Evolutionary conservation across 1,140 invertebrate genomes (phyloP), one percentile per base, ranked within the genome.

Genomic region (Eumaeus atala): DNA sequence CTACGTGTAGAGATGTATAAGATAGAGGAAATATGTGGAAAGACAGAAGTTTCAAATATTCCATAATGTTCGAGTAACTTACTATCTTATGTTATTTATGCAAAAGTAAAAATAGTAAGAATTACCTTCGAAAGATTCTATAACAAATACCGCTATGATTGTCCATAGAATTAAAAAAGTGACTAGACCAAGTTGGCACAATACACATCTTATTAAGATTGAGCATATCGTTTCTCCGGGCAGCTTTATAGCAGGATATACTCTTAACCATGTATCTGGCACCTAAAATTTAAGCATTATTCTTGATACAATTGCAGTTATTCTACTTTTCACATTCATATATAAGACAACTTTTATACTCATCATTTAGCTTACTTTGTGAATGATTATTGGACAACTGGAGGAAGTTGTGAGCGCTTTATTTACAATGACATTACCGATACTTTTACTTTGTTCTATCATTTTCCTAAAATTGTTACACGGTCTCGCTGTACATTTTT

Each of bases 101-200:
- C 21, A 28, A 28, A 28, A 28, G 21, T 28, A 28, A 28, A 28
- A 28, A 6, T 28, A 28, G 21, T 28, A 28, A 28, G 21, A 44
- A 18, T 44, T 72, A 84, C 79, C 79, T 83, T 85, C 81, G 60
- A 78, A 82, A n/a, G 66, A 72, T 47, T 81, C 66, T 51, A 84
- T 79, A 0, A 75, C 51, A 38, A 82, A 77, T 0, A 77, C 64
- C 59, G 69, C 77, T 28, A 75, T 55, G 10, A 72, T 51, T 12
- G 77, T 81, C 81, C 77, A 82, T 8, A 84, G 34, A 9, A 77
- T 54, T 5, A 84, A 65, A 48, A 77, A 66, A 7, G 67, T 54
- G 1, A 65, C 61, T 11, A 84, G 47, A 11, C 81, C 81, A 9
- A 84, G 53, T 55, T 82, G 78, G 47, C 78, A 84, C 10, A 76